A percentile compares a stretch with the other conserved stretches of the same genome.
These are phyloP conservation scores for Acheta domesticus DNA, from an alignment of 2,888 invertebrate species.

Conservation along the genomic window DNA sequence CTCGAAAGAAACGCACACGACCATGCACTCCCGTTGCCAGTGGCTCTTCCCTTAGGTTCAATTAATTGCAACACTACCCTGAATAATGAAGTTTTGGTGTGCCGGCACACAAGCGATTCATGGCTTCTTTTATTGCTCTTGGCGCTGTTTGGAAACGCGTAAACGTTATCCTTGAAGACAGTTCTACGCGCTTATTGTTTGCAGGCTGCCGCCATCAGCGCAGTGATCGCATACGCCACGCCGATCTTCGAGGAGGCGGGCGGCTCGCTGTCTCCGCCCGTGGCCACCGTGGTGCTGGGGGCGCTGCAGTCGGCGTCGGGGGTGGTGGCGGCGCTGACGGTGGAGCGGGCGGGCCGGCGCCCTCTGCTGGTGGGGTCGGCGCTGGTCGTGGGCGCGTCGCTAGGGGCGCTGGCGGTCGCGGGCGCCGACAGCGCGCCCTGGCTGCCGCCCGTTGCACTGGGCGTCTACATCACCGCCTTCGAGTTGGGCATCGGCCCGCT, in stretches of 20 bases:
- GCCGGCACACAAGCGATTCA: too few relatives aligned
- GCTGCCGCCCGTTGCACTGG: background rate
- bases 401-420: background rate
- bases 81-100: too few relatives aligned
- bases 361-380: background rate
- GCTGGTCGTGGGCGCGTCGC: background rate
- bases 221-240: background rate
- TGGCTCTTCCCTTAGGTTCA: too few relatives aligned
- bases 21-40: too few relatives aligned
- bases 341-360: background rate
- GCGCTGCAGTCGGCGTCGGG: background rate
- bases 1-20: too few relatives aligned
- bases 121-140: too few relatives aligned
- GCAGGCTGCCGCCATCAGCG: conserved; percentile 8
- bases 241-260: background rate
- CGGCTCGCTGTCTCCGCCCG: background rate
- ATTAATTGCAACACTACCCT: too few relatives aligned
- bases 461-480: background rate
- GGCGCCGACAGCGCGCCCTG: background rate
- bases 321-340: background rate
- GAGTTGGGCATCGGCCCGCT: background rate
- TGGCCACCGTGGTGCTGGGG: background rate
- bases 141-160: too few relatives aligned
- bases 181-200: too few relatives aligned
- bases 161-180: too few relatives aligned